Conservation (phyloP, 2,888 invertebrate genomes). For the Aleiodes alternator region DNA sequence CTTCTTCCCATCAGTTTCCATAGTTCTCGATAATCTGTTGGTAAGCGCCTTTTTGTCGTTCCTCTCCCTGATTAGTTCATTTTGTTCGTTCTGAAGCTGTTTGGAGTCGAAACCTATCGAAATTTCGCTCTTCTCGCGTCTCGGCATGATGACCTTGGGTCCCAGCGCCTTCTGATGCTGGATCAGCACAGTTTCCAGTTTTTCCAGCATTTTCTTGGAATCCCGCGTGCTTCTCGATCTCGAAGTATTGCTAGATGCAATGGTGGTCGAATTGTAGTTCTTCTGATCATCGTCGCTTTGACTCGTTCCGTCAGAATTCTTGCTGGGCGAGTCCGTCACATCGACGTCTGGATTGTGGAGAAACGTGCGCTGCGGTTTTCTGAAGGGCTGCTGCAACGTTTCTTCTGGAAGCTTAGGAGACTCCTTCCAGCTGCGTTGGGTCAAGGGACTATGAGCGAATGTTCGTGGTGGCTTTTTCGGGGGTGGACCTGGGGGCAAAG, state of each 20-base stretch:
- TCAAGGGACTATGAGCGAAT: conserved; percentile 74
- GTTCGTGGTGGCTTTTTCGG: conserved; percentile 86
- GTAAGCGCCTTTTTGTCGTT: conserved; percentile 41
- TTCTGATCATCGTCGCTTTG: not conserved
- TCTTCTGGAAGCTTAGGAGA: not conserved
- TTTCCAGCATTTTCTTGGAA: conserved; percentile 81
- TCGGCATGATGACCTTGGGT: conserved; percentile 55
- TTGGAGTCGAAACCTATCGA: conserved; percentile 52
- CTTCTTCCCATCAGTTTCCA: conserved; percentile 53
- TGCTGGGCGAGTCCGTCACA: not conserved
- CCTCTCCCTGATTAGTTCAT: conserved; percentile 56
- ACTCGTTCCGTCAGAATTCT: not conserved
- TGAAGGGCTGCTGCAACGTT: not conserved
- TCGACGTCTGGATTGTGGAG: not conserved
- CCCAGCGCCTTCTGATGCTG: conserved; percentile 74
- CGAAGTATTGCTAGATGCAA: conserved; percentile 52
- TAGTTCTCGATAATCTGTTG: conserved; percentile 56
- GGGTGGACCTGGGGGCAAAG: conserved; percentile 83
- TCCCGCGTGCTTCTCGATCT: conserved; percentile 65
- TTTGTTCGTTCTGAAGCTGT: conserved; percentile 69
- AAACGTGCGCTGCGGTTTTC: not conserved
- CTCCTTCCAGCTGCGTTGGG: not conserved
- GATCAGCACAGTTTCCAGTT: conserved; percentile 79
- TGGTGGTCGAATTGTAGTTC: not conserved
- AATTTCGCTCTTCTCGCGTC: conserved; percentile 45